These are phyloP conservation scores for Toxotes chatareus DNA, from an alignment of 2,113 vertebrate genomes.

Conservation along the genomic window DNA sequence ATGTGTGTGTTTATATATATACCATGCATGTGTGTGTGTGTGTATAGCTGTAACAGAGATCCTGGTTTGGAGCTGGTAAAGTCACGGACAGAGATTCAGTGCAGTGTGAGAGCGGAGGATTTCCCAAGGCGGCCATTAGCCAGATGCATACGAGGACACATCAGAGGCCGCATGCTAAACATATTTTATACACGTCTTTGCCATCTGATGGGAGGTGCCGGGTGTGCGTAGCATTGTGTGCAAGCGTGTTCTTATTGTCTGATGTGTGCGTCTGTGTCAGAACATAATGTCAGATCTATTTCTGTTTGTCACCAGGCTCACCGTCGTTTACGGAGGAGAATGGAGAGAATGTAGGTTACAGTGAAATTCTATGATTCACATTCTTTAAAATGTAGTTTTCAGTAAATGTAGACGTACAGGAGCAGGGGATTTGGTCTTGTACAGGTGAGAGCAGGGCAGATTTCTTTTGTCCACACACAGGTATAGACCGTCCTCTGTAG, in stretches of 20 bases:
- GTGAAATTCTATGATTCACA: background rate
- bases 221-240: background rate
- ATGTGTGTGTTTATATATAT: background rate
- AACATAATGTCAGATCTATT: slow-evolving; percentile 34
- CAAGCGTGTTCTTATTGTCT: background rate
- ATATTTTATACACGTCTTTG: slow-evolving; percentile 7
- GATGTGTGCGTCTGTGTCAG: background rate
- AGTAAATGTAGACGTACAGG: no score
- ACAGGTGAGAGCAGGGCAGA: no score
- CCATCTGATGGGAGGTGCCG: slow-evolving; percentile 20
- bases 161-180: no score
- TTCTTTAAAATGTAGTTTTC: background rate
- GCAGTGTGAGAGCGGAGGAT: slow-evolving; percentile 41
- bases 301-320: background rate
- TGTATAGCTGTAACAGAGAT: background rate
- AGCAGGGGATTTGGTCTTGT: no score
- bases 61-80: slow-evolving; percentile 11
- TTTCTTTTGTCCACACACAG: background rate
- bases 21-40: slow-evolving; percentile 12
- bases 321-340: background rate
- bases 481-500: background rate
- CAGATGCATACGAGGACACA: no score
- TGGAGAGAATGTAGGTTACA: background rate
- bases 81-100: slow-evolving; percentile 10
- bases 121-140: no score